Evolutionary conservation across 2,113 vertebrate species (phyloP).

Genomic region (Notothenia coriiceps): DNA sequence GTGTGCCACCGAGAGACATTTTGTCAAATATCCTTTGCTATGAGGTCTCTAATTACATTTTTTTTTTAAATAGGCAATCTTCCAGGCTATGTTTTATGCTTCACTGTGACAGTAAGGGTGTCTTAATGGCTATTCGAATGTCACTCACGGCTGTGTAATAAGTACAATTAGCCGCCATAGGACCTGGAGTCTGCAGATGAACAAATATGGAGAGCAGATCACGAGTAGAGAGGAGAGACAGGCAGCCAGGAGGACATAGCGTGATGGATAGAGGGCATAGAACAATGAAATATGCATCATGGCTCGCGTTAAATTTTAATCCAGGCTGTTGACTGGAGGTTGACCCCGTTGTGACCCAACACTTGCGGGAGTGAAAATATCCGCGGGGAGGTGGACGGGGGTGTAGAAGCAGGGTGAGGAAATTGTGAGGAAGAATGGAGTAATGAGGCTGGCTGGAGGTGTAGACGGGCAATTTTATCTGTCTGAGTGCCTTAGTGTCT

Average conservation of each 20-base stretch:
- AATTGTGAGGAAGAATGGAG: slow-evolving; percentile 58
- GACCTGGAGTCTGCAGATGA: slow-evolving; percentile 21
- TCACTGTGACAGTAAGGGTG: slow-evolving; percentile 19
- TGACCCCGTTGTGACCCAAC: slow-evolving; percentile 77
- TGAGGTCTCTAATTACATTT: neutral
- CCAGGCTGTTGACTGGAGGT: slow-evolving; percentile 78
- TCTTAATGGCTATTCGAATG: slow-evolving; percentile 20
- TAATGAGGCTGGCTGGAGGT: slow-evolving; percentile 65
- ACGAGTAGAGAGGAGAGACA: slow-evolving; percentile 10
- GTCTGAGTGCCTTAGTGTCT: slow-evolving; percentile 64
- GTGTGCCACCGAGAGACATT: neutral
- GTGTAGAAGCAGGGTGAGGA: slow-evolving; percentile 32
- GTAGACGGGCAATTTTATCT: slow-evolving; percentile 66
- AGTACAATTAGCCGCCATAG: slow-evolving; percentile 31
- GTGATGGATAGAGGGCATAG: slow-evolving; percentile 64
- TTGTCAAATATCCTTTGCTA: slow-evolving; percentile 3
- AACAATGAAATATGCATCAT: slow-evolving; percentile 81
- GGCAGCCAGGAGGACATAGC: slow-evolving; percentile 53
- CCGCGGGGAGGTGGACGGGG: slow-evolving; percentile 18
- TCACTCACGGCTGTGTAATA: slow-evolving; percentile 31
- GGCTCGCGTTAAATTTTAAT: slow-evolving; percentile 79
- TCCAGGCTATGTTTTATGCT: slow-evolving; percentile 4
- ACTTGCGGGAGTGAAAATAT: slow-evolving; percentile 73
- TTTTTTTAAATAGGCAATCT: neutral
- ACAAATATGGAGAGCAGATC: slow-evolving; percentile 44